These are phyloP conservation scores for Anthopleura sola DNA, from an alignment of 64 coral and sea anemone species.

Conservation along the genomic window DNA sequence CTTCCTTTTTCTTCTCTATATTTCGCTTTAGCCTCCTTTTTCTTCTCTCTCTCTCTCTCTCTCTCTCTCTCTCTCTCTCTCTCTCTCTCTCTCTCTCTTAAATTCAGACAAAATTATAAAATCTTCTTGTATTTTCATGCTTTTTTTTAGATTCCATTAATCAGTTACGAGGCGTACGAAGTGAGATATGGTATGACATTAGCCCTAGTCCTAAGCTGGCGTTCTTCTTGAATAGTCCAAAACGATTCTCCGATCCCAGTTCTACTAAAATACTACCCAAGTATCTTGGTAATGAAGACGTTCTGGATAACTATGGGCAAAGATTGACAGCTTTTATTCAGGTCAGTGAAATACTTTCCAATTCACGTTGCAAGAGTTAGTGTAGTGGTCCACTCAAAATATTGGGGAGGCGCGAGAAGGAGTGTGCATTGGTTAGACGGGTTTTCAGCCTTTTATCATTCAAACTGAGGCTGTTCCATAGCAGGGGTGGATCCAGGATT, in stretches of 20 bases:
- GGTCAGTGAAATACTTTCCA: not conserved
- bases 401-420: too few species aligned
- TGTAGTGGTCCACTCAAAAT: too few species aligned
- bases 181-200: conserved; percentile 15
- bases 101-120: not conserved
- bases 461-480: too few species aligned
- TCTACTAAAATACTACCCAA: not conserved
- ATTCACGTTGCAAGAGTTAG: too few species aligned
- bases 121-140: not conserved
- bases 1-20: not conserved
- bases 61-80: too few species aligned
- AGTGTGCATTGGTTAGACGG: too few species aligned
- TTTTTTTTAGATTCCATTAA: conserved; percentile 2
- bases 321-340: conserved; percentile 15
- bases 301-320: conserved; percentile 5
- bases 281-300: not conserved
- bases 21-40: too few species aligned
- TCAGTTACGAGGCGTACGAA: conserved; percentile 7
- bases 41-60: too few species aligned
- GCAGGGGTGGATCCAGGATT: too few species aligned
- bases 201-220: not conserved
- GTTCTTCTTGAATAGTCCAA: not conserved
- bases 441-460: too few species aligned
- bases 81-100: not conserved
- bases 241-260: not conserved